Base-by-base conservation (phyloP, 2,888 invertebrate genomes). In the Cylindroiulus punctatus region DNA sequence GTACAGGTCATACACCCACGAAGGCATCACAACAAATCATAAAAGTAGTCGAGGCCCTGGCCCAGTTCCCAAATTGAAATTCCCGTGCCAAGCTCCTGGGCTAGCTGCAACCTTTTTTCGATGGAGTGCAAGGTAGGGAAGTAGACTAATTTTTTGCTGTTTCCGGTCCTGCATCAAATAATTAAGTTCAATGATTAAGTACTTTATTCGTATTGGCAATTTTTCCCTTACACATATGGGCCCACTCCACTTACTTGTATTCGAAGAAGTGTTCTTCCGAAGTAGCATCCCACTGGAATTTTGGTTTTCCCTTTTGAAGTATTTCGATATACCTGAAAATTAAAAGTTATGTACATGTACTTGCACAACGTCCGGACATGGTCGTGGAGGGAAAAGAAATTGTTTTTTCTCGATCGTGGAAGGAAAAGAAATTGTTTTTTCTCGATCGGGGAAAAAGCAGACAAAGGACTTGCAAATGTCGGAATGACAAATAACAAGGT, bases 61-160 rank as follows among this genome's bases (percentile, higher is more conserved):
- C 98, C 98, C n/a, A 98, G 91, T 90, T 98, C 98, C 98, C 98
- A 98, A 89, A 98, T 94, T 0, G 97, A 95, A 82, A 98, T 92
- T 0, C 98, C 97, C 2, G 95, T 95, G 12, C 96, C 95, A 85
- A 96, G 92, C 90, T 96, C 94, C 87, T 93, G 92, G 0, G 97
- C 96, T 84, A 98, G 91, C 87, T 96, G 94, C 22, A 98, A 92
- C 88, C 98, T 93, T 90, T 94, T 93, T 88, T 95, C 93, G 88
- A 98, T 94, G 0, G 98, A 97, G 89, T 94, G 93, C n/a, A 98
- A 91, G 0, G 97, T 96, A 4, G 98, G 98, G 92, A 94, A 98
- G 91, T 96, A 98, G 52, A 98, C 94, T 88, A 94, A 93, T 90
- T 96, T 95, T 30, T 94, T 93, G 30, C 94, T 88, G 76, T 87